These are phyloP conservation scores for Athalia rosae DNA, from an alignment of 2,888 invertebrate species.

Conservation along the genomic window DNA sequence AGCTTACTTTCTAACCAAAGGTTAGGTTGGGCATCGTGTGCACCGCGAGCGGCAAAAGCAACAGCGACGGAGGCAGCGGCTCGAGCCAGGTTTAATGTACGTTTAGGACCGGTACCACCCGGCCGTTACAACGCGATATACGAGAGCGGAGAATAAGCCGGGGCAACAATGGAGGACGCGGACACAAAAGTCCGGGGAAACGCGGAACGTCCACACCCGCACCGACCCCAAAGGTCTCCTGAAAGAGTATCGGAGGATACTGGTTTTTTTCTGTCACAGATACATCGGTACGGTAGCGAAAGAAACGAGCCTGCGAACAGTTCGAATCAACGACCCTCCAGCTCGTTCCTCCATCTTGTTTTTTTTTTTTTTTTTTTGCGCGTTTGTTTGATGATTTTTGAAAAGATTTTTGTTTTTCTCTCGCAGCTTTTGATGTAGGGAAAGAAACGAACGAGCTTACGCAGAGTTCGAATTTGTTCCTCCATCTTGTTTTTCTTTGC, in stretches of 20 bases:
- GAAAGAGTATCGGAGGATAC: slow-evolving; percentile 1
- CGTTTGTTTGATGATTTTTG: too few species aligned
- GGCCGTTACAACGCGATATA: neutral
- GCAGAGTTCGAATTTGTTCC: too few species aligned
- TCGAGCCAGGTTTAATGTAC: neutral
- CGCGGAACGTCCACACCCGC: slow-evolving; percentile 4
- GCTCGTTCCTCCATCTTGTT: neutral
- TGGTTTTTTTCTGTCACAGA: neutral
- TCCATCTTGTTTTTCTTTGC: too few species aligned
- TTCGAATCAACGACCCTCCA: neutral
- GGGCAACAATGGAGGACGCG: neutral
- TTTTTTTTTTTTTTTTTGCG: too few species aligned
- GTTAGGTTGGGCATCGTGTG: too few species aligned
- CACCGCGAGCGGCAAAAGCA: neutral
- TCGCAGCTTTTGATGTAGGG: too few species aligned
- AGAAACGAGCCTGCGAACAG: neutral
- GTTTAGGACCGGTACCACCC: neutral
- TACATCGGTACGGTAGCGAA: too few species aligned
- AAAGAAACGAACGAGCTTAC: too few species aligned
- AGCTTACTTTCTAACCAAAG: neutral
- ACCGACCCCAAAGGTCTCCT: neutral
- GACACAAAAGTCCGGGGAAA: neutral
- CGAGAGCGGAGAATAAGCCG: neutral
- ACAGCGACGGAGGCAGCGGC: neutral
- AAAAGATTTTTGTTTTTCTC: too few species aligned